phyloP scores from a whole-genome alignment of 2,113 vertebrate genomes.

The Catagonus wagneri region DNA sequence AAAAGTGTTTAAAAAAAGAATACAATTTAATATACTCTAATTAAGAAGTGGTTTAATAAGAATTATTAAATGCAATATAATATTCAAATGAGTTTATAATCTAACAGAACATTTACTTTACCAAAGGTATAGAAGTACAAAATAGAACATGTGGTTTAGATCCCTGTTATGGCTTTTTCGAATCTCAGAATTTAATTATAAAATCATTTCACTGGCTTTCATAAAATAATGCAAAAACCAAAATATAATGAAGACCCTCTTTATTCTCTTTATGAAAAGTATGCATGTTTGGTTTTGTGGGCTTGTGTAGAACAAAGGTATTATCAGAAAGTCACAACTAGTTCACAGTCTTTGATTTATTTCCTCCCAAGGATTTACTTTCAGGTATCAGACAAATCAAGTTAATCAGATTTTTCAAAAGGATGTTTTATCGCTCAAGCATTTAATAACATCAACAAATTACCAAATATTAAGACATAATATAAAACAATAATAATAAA shows the following conservation, averaged over 20 bases:
- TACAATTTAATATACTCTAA: constrained; percentile 42
- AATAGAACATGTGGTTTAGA: neutral
- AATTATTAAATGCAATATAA: neutral
- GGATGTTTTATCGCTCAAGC: neutral
- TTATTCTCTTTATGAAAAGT: neutral
- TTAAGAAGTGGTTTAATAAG: constrained; percentile 46
- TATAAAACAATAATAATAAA: neutral
- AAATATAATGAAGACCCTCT: neutral
- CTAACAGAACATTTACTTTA: neutral
- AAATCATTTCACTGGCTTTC: constrained; percentile 36
- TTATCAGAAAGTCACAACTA: neutral
- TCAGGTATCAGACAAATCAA: constrained; percentile 2
- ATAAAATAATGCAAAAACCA: constrained; percentile 36
- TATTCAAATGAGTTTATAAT: constrained; percentile 48
- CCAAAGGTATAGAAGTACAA: neutral
- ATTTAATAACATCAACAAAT: neutral
- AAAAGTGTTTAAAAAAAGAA: constrained; percentile 64
- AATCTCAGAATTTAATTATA: constrained; percentile 15
- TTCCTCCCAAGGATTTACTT: constrained; percentile 8
- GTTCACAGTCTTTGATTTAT: neutral
- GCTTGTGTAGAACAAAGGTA: neutral
- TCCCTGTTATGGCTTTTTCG: neutral
- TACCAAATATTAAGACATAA: neutral
- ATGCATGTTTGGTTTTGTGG: neutral
- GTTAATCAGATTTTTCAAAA: neutral